Conservation (phyloP, 1,140 invertebrate genomes). For the Tribolium castaneum region DNA sequence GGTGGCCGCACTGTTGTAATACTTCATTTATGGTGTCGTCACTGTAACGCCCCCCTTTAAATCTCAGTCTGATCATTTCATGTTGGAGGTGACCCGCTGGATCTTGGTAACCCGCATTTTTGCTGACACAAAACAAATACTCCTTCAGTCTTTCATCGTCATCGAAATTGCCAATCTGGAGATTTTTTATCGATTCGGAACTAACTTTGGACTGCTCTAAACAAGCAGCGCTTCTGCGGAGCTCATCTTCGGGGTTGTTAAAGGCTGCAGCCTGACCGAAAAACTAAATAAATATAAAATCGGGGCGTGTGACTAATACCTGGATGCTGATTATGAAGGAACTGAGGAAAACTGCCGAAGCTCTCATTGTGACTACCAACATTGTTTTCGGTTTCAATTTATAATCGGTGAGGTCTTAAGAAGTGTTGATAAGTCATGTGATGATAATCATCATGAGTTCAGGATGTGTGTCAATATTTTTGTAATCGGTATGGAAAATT, state of each 20-base stretch:
- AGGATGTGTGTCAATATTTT: neutral
- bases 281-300: neutral
- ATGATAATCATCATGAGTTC: neutral
- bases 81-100: constrained; percentile 61
- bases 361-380: neutral
- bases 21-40: constrained; percentile 1
- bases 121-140: constrained; percentile 64
- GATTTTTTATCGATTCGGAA: neutral
- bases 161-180: constrained; percentile 56
- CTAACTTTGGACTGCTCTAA: neutral
- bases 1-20: neutral
- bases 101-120: constrained; percentile 62
- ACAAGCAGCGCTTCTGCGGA: neutral
- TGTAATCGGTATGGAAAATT: neutral
- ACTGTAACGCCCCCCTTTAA: constrained; percentile 50
- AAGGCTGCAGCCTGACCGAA: neutral
- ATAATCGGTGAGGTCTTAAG: neutral
- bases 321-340: neutral
- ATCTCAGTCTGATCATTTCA: constrained; percentile 61
- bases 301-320: neutral
- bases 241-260: neutral
- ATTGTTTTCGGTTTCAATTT: neutral
- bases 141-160: constrained; percentile 64
- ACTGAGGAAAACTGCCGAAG: neutral
- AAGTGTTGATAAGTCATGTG: neutral